Percentiles rank a stretch among this genome's conserved stretches.
Evolutionary conservation across 1,140 invertebrate species (phyloP).

Genomic region (Monomorium pharaonis): DNA sequence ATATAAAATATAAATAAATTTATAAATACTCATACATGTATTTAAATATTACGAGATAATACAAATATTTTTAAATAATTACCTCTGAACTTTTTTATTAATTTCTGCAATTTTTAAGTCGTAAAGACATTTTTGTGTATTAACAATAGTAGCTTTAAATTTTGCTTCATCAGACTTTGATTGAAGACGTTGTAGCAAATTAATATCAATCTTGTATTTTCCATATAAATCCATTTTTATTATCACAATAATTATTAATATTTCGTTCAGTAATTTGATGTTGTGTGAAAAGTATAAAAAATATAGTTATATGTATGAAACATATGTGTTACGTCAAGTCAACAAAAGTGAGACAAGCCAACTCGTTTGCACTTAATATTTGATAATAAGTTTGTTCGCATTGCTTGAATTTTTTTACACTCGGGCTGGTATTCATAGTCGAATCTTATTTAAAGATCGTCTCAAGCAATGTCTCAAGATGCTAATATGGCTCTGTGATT

Average conservation of each 20-base stretch:
- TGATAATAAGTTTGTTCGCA: no score
- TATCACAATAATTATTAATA: neutral
- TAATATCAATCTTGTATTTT: slow-evolving; percentile 70
- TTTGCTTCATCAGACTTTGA: slow-evolving; percentile 62
- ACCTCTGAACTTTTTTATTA: slow-evolving; percentile 74
- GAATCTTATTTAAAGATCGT: no score
- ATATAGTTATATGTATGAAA: no score
- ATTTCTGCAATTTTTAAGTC: slow-evolving; percentile 71
- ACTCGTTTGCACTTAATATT: no score
- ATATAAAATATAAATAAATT: neutral
- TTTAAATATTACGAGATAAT: neutral
- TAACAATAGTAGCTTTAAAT: slow-evolving; percentile 67
- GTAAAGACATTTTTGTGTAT: slow-evolving; percentile 78
- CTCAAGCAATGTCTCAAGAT: no score
- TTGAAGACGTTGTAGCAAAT: slow-evolving; percentile 72
- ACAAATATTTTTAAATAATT: slow-evolving; percentile 36
- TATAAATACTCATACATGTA: neutral
- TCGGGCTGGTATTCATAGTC: no score
- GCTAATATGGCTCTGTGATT: no score
- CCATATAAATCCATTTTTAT: slow-evolving; percentile 56
- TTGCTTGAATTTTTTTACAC: no score
- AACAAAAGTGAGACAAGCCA: no score
- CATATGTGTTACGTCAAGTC: no score
- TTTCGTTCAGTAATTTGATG: neutral
- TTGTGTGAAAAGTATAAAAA: no score